Evolutionary conservation across 2,113 vertebrate species (phyloP).

Genomic region (Scopus umbretta): DNA sequence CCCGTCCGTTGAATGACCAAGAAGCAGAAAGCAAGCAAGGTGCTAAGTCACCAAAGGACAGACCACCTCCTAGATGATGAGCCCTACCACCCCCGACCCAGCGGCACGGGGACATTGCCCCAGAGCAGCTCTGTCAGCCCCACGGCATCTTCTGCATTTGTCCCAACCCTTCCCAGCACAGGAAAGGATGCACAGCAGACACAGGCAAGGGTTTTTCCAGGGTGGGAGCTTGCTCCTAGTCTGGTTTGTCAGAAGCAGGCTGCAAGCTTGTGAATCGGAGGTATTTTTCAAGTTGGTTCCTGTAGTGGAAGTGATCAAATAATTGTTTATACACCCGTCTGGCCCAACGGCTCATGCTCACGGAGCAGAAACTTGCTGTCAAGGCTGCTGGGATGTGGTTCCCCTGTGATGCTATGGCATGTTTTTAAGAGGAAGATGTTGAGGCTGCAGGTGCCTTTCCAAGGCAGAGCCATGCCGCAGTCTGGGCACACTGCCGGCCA

Average conservation of each 20-base stretch:
- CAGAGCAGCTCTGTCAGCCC: neutral
- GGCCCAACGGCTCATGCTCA: neutral
- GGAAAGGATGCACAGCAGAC: constrained; percentile 10
- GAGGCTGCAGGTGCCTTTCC: neutral
- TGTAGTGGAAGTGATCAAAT: constrained; percentile 9
- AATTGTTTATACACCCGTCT: neutral
- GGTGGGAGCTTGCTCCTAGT: neutral
- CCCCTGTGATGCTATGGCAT: neutral
- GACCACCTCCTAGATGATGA: neutral
- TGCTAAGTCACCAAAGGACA: neutral
- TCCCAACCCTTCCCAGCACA: neutral
- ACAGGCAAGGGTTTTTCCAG: neutral
- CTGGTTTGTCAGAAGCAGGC: constrained; percentile 7
- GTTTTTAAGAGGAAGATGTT: neutral
- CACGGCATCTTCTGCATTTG: neutral
- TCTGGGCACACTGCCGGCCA: neutral
- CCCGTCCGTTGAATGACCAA: neutral
- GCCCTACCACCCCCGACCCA: neutral
- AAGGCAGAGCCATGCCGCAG: neutral
- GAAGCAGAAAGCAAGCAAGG: neutral
- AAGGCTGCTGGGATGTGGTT: neutral
- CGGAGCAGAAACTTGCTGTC: constrained; percentile 11
- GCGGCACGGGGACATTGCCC: neutral
- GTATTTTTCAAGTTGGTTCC: constrained; percentile 44
- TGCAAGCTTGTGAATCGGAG: neutral